phyloP scores from a whole-genome alignment of 2,113 vertebrate genomes.

The Epinephelus fuscoguttatus region DNA sequence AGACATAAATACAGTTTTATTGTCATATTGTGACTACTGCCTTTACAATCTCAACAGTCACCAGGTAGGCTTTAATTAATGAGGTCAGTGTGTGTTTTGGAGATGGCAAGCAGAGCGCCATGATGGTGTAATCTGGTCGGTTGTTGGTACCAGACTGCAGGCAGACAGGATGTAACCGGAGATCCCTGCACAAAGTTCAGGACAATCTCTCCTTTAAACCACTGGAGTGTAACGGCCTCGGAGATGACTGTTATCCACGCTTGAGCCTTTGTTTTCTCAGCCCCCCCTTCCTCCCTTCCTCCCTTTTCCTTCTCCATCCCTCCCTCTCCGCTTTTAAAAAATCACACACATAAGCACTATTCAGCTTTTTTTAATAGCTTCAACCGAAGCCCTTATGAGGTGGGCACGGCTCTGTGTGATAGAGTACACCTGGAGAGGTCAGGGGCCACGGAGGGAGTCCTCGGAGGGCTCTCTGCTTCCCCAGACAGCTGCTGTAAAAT shows the following conservation, averaged over 20 bases:
- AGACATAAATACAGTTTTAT: not conserved
- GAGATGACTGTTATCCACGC: conserved; percentile 43
- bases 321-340: not conserved
- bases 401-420: conserved; percentile 53
- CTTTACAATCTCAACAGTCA: not conserved
- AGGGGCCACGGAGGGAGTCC: conserved; percentile 55
- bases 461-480: conserved; percentile 51
- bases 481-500: conserved; percentile 79
- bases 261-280: conserved; percentile 24
- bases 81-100: conserved; percentile 11
- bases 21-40: not conserved
- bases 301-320: not conserved
- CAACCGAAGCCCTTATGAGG: conserved; percentile 36
- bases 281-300: not conserved
- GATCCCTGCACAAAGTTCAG: conserved; percentile 51
- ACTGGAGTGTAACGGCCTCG: conserved; percentile 25
- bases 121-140: conserved; percentile 11
- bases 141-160: conserved; percentile 41
- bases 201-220: conserved; percentile 20
- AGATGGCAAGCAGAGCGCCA: not conserved
- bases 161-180: conserved; percentile 56
- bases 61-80: not conserved
- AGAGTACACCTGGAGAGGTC: conserved; percentile 82
- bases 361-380: conserved; percentile 36
- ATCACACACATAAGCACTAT: conserved; percentile 21